Conservation (phyloP, 1,140 invertebrate species). For the Philotrypesis tridentata region DNA sequence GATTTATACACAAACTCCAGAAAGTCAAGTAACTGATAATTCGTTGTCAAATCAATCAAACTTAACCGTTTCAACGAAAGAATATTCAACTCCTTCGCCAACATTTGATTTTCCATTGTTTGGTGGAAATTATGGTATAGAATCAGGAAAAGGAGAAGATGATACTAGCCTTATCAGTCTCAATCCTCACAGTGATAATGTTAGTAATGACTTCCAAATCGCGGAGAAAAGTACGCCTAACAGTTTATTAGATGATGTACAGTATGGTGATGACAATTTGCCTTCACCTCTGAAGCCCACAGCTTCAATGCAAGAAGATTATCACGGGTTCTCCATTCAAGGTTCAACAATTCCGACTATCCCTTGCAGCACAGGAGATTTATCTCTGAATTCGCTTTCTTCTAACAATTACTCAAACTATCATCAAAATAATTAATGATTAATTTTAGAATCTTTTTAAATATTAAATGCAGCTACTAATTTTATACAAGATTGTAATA, state of each 20-base stretch:
- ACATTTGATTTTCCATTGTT: constrained; percentile 71
- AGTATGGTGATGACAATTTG: constrained; percentile 75
- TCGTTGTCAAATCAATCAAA: constrained; percentile 52
- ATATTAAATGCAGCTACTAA: neutral
- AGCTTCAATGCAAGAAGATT: constrained; percentile 74
- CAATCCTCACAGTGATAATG: constrained; percentile 72
- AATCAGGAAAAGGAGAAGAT: constrained; percentile 65
- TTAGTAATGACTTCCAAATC: constrained; percentile 59
- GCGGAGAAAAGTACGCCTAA: constrained; percentile 56
- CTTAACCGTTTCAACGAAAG: constrained; percentile 58
- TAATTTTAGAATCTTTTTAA: neutral
- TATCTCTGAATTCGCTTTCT: constrained; percentile 60
- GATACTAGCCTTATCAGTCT: constrained; percentile 75
- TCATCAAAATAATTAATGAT: constrained; percentile 18
- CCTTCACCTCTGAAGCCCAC: constrained; percentile 77
- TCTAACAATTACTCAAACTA: constrained; percentile 37
- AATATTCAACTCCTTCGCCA: constrained; percentile 69
- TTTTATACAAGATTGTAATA: neutral
- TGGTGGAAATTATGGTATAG: constrained; percentile 64
- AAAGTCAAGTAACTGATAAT: constrained; percentile 57
- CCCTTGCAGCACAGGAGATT: constrained; percentile 81
- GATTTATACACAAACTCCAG: constrained; percentile 58
- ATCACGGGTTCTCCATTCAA: constrained; percentile 81
- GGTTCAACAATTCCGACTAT: constrained; percentile 82
- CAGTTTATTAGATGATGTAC: constrained; percentile 73